Evolutionary conservation across 2,113 vertebrate genomes (phyloP).

Genomic region (Eurystomus gularis): DNA sequence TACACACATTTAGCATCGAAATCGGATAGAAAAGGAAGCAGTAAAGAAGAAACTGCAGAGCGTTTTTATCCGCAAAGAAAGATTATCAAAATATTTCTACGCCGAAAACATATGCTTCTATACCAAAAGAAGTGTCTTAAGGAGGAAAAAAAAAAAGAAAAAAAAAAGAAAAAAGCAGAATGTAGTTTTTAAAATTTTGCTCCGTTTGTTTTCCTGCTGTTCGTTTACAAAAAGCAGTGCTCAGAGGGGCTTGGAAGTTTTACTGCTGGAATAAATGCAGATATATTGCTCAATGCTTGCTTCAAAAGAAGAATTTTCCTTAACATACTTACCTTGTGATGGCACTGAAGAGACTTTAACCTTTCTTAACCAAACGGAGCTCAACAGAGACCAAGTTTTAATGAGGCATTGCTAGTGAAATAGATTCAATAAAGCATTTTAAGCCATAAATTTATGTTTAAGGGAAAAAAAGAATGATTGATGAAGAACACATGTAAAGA

Average conservation of each 20-base stretch:
- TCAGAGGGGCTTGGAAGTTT: slow-evolving; percentile 8
- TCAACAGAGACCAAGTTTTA: slow-evolving; percentile 65
- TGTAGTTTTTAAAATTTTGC: background rate
- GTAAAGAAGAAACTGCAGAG: slow-evolving; percentile 53
- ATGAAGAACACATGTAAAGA: slow-evolving; percentile 49
- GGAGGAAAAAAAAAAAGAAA: background rate
- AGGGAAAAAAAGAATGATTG: slow-evolving; percentile 16
- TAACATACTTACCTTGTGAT: slow-evolving; percentile 82
- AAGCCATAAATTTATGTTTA: slow-evolving; percentile 76
- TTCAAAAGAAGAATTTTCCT: slow-evolving; percentile 25
- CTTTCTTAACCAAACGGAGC: slow-evolving; percentile 69
- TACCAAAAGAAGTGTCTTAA: slow-evolving; percentile 19
- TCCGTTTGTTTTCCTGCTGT: slow-evolving; percentile 53
- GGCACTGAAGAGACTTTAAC: slow-evolving; percentile 69
- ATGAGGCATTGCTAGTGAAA: slow-evolving; percentile 56
- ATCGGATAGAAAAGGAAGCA: slow-evolving; percentile 63
- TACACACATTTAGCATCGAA: slow-evolving; percentile 70
- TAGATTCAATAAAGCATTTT: slow-evolving; percentile 75
- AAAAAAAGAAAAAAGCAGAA: background rate
- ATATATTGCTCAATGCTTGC: slow-evolving; percentile 25
- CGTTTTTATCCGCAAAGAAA: slow-evolving; percentile 55
- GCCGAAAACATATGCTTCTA: background rate
- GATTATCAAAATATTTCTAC: background rate
- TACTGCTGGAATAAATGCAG: slow-evolving; percentile 35
- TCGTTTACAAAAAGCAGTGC: background rate